Base-by-base conservation (phyloP, 2,113 vertebrate species). In the Pavo muticus region DNA sequence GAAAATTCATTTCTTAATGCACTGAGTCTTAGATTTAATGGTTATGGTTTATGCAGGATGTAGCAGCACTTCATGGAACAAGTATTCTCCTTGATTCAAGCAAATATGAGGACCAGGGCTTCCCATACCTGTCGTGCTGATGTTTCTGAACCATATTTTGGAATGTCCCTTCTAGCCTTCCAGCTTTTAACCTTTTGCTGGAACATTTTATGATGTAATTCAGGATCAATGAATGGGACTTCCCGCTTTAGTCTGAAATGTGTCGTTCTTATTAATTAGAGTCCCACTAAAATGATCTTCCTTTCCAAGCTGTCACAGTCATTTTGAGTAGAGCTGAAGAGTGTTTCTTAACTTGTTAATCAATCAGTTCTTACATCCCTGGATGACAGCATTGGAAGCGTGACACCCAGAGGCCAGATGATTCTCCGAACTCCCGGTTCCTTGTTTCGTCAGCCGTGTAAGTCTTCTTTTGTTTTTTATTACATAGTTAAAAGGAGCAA, bases 361-460 rank as follows among this genome's bases (percentile, higher is more conserved):
- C 65, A 75, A 95, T 65, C 90, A 98, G 98, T 98, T 90, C 86
- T 97, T 56, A 56, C 97, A 70, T 95, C 96, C 23, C 80, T 97
- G 92, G 98, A 98, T 96, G 98, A 98, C 40, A 95, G 29, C 73
- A 82, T 97, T 94, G 93, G 92, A 84, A 97, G 73, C 63, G 75
- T 89, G 74, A 96, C 91, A 0, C 97, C 98, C 83, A 97, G 92
- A 96, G 96, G 94, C 40, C 96, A 91, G 19, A 60, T 89, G 39
- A 78, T 97, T 23, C 95, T 95, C 83, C 95, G 95, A 84, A 98
- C 97, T 94, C 97, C 98, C 47, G 94, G 74, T 84, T 97, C 97
- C 21, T 95, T 98, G 25, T 77, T 97, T 90, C 96, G 91, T 84
- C 97, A 97, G n/a, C 88, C 94, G 44, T 97, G 98, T 98, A 97